Evolutionary conservation across 1,140 invertebrate species (phyloP).

Genomic region (Pogonomyrmex barbatus): DNA sequence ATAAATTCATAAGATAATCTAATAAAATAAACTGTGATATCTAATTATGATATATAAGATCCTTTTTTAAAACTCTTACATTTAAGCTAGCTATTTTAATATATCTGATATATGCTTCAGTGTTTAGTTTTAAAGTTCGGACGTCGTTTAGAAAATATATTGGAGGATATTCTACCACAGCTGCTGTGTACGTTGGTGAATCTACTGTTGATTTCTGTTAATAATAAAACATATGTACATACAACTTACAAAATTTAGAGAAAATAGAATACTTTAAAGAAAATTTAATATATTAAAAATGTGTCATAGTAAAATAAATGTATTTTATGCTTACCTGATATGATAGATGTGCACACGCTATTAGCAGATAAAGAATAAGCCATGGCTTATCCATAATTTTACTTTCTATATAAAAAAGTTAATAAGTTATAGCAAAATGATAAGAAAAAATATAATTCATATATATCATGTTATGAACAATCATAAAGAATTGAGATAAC

Average conservation of each 20-base stretch:
- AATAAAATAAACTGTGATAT: too few relatives aligned
- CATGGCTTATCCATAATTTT: not conserved
- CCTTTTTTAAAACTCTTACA: constrained; percentile 46
- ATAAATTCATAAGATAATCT: not conserved
- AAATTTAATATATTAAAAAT: constrained; percentile 36
- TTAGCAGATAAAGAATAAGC: constrained; percentile 31
- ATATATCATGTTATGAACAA: not conserved
- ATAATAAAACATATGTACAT: constrained; percentile 40
- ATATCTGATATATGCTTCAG: constrained; percentile 13
- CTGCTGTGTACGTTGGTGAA: constrained; percentile 41
- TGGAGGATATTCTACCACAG: constrained; percentile 66
- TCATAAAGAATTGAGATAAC: not conserved
- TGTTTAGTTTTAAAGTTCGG: constrained; percentile 31
- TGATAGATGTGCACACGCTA: not conserved
- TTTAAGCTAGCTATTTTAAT: constrained; percentile 29
- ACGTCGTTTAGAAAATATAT: not conserved
- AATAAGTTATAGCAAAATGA: not conserved
- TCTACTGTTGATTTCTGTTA: constrained; percentile 38
- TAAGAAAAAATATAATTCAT: not conserved
- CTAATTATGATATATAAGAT: not conserved
- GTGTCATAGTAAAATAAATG: not conserved
- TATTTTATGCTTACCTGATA: constrained; percentile 61
- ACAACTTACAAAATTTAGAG: not conserved
- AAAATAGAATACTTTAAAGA: not conserved
- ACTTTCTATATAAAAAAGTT: not conserved